These are phyloP conservation scores for Elmis aenea DNA, from an alignment of 2,888 invertebrate genomes.

Conservation along the genomic window DNA sequence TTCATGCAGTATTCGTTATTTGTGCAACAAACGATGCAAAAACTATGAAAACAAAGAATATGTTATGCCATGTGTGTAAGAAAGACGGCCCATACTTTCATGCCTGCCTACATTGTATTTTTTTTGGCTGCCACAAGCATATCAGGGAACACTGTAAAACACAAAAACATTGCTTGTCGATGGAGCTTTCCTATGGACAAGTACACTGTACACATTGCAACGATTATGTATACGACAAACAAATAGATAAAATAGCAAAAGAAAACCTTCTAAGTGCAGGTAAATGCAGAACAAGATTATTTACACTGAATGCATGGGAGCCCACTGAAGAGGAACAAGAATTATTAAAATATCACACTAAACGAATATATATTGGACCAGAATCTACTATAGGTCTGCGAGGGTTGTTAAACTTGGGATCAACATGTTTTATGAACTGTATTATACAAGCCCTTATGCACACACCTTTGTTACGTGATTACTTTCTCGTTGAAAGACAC, in stretches of 20 bases:
- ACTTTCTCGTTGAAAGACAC: constrained; percentile 91
- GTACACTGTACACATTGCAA: constrained; percentile 85
- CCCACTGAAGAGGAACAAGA: constrained; percentile 73
- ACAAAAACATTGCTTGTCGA: constrained; percentile 77
- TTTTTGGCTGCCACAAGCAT: constrained; percentile 88
- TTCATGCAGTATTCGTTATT: constrained; percentile 82
- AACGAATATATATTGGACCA: constrained; percentile 71
- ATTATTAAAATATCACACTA: constrained; percentile 68
- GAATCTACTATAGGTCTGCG: constrained; percentile 85
- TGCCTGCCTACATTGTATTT: constrained; percentile 86
- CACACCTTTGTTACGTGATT: constrained; percentile 90
- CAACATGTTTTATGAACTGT: constrained; percentile 98
- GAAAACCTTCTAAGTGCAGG: constrained; percentile 39
- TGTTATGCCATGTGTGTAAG: constrained; percentile 71
- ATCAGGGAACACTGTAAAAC: constrained; percentile 79
- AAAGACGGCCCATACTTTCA: constrained; percentile 74
- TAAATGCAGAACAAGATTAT: constrained; percentile 40
- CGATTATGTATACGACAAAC: constrained; percentile 75
- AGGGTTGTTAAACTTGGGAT: constrained; percentile 92
- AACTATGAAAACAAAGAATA: constrained; percentile 53
- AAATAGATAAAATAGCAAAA: constrained; percentile 38
- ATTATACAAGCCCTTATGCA: constrained; percentile 94
- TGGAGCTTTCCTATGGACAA: constrained; percentile 85
- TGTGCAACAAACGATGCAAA: constrained; percentile 75
- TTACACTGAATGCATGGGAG: constrained; percentile 69